Conservation (phyloP, 2,888 invertebrate genomes). For the Willowsia nigromaculata region DNA sequence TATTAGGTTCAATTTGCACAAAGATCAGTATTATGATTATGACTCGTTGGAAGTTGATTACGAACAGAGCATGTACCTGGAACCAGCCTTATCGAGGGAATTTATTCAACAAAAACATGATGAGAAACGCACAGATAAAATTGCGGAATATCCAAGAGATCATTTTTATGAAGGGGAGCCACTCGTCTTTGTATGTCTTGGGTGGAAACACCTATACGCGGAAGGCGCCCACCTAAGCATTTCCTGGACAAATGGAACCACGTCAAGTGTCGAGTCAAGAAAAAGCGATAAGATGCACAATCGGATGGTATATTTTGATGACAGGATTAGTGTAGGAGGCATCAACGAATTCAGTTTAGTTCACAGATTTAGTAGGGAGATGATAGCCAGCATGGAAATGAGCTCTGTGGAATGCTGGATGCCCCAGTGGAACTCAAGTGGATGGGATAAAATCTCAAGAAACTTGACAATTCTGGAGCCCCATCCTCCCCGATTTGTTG, state of each 20-base stretch:
- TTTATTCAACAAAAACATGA: no score
- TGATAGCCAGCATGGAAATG: neutral
- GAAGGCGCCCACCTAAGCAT: neutral
- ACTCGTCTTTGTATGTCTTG: neutral
- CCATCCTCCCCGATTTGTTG: neutral
- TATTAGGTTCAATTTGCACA: neutral
- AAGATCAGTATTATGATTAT: neutral
- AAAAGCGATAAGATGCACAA: neutral
- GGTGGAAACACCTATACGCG: neutral
- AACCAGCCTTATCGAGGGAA: no score
- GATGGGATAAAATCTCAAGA: neutral
- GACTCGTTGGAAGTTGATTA: neutral
- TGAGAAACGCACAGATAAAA: neutral
- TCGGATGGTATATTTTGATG: neutral
- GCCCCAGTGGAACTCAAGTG: neutral
- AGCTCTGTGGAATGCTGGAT: constrained; percentile 1
- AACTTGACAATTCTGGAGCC: neutral
- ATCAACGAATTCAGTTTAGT: neutral
- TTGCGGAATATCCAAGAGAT: neutral
- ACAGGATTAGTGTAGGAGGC: neutral
- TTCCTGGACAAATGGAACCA: neutral
- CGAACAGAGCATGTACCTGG: neutral
- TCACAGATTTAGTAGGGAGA: neutral
- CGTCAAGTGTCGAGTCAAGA: neutral
- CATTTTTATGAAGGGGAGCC: neutral